Conservation (phyloP, 1,140 invertebrate species). For the Potamilus streckersoni region DNA sequence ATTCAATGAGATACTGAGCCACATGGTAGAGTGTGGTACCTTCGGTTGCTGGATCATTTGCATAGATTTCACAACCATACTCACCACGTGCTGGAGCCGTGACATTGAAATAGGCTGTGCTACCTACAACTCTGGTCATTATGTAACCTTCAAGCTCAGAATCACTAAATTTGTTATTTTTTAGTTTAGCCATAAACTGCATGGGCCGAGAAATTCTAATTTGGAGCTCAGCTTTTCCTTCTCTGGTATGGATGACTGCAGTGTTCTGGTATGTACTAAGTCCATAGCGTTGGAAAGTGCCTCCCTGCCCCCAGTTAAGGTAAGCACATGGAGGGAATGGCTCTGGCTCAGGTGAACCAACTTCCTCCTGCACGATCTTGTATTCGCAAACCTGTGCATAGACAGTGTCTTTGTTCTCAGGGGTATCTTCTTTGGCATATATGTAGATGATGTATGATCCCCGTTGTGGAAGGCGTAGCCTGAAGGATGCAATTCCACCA, state of each 20-base stretch:
- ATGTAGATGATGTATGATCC: constrained; percentile 66
- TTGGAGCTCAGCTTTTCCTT: constrained; percentile 61
- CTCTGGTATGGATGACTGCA: constrained; percentile 57
- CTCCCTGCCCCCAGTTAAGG: constrained; percentile 64
- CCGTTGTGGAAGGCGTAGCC: constrained; percentile 63
- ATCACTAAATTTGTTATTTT: constrained; percentile 58
- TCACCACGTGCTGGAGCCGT: constrained; percentile 63
- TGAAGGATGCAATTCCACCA: constrained; percentile 62
- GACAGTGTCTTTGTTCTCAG: constrained; percentile 64
- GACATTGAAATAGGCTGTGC: constrained; percentile 65
- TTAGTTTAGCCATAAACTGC: constrained; percentile 67
- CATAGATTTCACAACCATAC: constrained; percentile 68
- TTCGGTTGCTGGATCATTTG: constrained; percentile 65
- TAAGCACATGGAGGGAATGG: constrained; percentile 67
- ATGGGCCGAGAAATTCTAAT: constrained; percentile 54
- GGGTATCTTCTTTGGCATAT: constrained; percentile 66
- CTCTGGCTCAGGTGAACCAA: constrained; percentile 34
- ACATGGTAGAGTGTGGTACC: constrained; percentile 65
- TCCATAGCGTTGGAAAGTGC: constrained; percentile 61
- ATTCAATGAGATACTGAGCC: constrained; percentile 65
- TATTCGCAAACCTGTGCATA: constrained; percentile 68
- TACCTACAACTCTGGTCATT: constrained; percentile 62
- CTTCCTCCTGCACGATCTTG: constrained; percentile 61
- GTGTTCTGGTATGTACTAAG: constrained; percentile 62
- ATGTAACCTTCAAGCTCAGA: constrained; percentile 63